Percentiles rank a stretch among this genome's conserved stretches.
Evolutionary conservation across 2,113 vertebrate species (phyloP).

Genomic region (Heterocephalus glaber): DNA sequence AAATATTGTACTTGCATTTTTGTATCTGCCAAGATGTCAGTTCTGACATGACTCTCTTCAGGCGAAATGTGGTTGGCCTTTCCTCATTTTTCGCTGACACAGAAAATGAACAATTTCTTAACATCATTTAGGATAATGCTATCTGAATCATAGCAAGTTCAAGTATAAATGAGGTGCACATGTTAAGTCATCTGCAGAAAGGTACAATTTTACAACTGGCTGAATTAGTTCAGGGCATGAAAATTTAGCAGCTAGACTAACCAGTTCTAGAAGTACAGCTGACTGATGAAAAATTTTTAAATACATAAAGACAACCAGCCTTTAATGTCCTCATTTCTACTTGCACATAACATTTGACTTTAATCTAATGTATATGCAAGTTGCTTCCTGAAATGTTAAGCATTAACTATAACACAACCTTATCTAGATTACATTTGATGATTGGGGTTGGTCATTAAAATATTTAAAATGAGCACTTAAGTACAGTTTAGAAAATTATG

Average conservation of each 20-base stretch:
- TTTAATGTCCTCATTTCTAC: slow-evolving; percentile 64
- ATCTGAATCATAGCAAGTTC: slow-evolving; percentile 78
- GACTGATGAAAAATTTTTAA: slow-evolving; percentile 58
- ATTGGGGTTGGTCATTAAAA: slow-evolving; percentile 76
- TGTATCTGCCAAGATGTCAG: slow-evolving; percentile 75
- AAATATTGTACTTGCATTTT: slow-evolving; percentile 73
- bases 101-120: slow-evolving; percentile 80
- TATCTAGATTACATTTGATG: slow-evolving; percentile 72
- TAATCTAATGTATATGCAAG: slow-evolving; percentile 74
- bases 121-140: slow-evolving; percentile 80
- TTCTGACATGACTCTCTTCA: slow-evolving; percentile 74
- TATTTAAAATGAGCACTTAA: slow-evolving; percentile 78
- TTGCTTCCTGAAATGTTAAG: slow-evolving; percentile 72
- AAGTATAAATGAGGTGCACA: slow-evolving; percentile 70
- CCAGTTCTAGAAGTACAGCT: slow-evolving; percentile 63
- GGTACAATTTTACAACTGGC: slow-evolving; percentile 74
- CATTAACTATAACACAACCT: slow-evolving; percentile 67
- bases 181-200: slow-evolving; percentile 72
- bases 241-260: slow-evolving; percentile 61
- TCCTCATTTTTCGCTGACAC: slow-evolving; percentile 80
- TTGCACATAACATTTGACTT: slow-evolving; percentile 70
- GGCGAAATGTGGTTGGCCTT: slow-evolving; percentile 74
- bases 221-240: slow-evolving; percentile 74
- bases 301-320: slow-evolving; percentile 52
- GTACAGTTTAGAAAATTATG: slow-evolving; percentile 80